phyloP scores from a whole-genome alignment of 2,797 vertebrate species.

The Heteromormyrus szaboi region DNA sequence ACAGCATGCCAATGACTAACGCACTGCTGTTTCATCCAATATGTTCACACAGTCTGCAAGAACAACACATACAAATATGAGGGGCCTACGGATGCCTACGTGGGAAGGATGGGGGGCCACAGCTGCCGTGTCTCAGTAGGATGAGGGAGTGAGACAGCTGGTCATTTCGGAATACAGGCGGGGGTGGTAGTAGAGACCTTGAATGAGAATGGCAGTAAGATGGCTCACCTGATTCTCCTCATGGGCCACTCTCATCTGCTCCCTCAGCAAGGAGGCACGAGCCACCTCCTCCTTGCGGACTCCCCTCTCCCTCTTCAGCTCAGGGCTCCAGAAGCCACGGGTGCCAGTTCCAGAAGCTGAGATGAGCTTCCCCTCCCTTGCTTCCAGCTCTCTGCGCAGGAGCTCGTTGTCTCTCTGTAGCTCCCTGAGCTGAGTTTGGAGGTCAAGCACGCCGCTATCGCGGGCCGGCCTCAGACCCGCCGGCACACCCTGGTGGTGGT shows the following conservation, averaged over 20 bases:
- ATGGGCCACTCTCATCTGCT: constrained; percentile 79
- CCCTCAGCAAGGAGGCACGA: constrained; percentile 76
- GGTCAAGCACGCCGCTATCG: constrained; percentile 71
- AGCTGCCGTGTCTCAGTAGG: background rate
- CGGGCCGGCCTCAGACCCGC: constrained; percentile 75
- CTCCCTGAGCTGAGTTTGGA: constrained; percentile 83
- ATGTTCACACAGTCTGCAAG: background rate
- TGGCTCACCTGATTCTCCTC: constrained; percentile 79
- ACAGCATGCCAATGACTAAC: background rate
- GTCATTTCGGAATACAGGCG: background rate
- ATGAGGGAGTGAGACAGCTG: background rate
- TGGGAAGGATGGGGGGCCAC: background rate
- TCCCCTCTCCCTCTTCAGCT: constrained; percentile 81
- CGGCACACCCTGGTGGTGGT: constrained; percentile 51
- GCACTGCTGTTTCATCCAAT: background rate
- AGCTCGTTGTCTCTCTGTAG: constrained; percentile 85
- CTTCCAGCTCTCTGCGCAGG: constrained; percentile 81
- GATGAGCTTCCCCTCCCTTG: constrained; percentile 70
- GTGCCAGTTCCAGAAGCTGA: constrained; percentile 74
- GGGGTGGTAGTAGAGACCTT: background rate
- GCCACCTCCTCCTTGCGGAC: constrained; percentile 77
- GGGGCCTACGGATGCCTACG: background rate
- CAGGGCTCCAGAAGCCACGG: constrained; percentile 89
- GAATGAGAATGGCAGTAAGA: background rate
- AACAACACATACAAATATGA: background rate